Evolutionary conservation across 2,113 vertebrate genomes (phyloP).

Genomic region (Mustela nigripes): DNA sequence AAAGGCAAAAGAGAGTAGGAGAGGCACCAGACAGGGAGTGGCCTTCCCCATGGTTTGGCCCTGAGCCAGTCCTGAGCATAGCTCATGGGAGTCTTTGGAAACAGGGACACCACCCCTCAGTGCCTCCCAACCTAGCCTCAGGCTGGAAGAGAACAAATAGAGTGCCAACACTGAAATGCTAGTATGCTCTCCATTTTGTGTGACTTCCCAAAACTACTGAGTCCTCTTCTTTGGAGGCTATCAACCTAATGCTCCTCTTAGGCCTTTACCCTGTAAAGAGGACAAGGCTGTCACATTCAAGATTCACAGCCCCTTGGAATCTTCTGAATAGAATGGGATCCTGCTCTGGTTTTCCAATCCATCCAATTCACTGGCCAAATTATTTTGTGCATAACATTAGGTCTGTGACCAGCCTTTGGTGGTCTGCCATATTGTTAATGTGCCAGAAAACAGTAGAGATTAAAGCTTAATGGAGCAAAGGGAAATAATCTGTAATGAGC

Average conservation of each 20-base stretch:
- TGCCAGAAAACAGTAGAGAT: constrained; percentile 69
- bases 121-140: background rate
- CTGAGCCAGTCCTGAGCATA: background rate
- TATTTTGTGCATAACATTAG: constrained; percentile 64
- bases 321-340: background rate
- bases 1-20: background rate
- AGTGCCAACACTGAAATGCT: background rate
- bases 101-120: fast-evolving
- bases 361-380: constrained; percentile 35
- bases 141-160: background rate
- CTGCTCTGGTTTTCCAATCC: constrained; percentile 23
- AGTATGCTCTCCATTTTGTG: background rate
- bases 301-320: background rate
- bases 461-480: constrained; percentile 70
- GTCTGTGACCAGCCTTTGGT: constrained; percentile 51
- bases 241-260: background rate
- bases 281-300: background rate
- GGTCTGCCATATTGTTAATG: constrained; percentile 68
- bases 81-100: background rate
- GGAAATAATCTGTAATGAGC: constrained; percentile 77
- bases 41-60: background rate
- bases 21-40: background rate
- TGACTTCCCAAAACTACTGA: background rate
- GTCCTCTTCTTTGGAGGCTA: background rate
- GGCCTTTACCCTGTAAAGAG: background rate